Evolutionary conservation across 2,113 vertebrate species (phyloP).

Genomic region (Orthonyx spaldingii): DNA sequence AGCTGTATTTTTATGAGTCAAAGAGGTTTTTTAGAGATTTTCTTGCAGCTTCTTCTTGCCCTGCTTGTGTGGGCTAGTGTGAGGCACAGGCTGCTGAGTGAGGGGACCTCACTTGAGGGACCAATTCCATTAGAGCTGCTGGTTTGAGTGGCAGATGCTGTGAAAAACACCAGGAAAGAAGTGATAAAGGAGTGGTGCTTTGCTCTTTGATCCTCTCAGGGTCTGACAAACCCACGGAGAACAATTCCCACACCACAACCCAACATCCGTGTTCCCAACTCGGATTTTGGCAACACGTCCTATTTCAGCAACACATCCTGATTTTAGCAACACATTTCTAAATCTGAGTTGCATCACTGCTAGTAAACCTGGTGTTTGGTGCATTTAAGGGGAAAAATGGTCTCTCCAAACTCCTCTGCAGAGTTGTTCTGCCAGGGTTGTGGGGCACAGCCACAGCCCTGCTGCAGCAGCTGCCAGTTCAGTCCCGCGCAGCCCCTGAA

Average conservation of each 20-base stretch:
- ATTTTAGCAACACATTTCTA: not conserved
- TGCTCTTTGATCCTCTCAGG: not conserved
- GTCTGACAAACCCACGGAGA: not conserved
- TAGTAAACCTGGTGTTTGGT: not conserved
- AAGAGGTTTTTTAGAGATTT: fast-evolving
- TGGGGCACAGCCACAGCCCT: fast-evolving
- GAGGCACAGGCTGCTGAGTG: not conserved
- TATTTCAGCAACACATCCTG: not conserved
- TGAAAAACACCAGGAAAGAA: not conserved
- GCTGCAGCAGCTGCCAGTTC: not conserved
- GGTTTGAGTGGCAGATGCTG: not conserved
- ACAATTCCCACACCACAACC: not conserved
- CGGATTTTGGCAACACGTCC: not conserved
- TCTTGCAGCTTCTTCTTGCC: not conserved
- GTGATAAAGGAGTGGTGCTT: not conserved
- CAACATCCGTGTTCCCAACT: fast-evolving
- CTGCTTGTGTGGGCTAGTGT: not conserved
- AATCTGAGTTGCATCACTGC: not conserved
- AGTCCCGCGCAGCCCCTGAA: not conserved
- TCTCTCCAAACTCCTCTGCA: not conserved
- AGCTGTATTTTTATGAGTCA: not conserved
- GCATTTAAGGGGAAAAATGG: not conserved
- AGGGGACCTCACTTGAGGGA: not conserved
- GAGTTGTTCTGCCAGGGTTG: not conserved
- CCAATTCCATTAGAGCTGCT: not conserved